phyloP scores from a whole-genome alignment of 2,888 invertebrate species.

The Rhabditoides inermis region DNA sequence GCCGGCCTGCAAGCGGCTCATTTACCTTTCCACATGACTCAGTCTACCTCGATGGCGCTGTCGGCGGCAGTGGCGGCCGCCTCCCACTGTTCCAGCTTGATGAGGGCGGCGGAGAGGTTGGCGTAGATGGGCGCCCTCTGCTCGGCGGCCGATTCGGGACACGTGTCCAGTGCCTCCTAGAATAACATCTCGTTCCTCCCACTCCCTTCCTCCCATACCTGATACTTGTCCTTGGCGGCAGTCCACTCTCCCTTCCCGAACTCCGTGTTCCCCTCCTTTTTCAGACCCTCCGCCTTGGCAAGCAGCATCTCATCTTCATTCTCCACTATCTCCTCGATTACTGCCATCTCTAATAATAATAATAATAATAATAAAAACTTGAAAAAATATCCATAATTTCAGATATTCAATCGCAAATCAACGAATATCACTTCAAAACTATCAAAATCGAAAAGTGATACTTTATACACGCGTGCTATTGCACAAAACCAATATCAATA shows the following conservation, averaged over 20 bases:
- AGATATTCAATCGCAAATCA: not conserved
- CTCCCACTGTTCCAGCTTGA: conserved; percentile 29
- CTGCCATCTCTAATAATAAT: conserved; percentile 14
- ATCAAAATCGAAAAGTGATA: conserved; percentile 3
- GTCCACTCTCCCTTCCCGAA: conserved; percentile 30
- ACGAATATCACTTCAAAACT: not conserved
- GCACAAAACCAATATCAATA: too few species aligned
- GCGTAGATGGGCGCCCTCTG: conserved; percentile 6
- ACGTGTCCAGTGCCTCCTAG: conserved; percentile 13
- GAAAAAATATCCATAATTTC: not conserved
- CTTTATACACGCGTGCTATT: not conserved
- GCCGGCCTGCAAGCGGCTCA: conserved; percentile 9
- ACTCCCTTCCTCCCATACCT: conserved; percentile 4
- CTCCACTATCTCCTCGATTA: conserved; percentile 23
- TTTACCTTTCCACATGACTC: not conserved
- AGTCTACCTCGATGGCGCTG: conserved; percentile 15
- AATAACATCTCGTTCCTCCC: conserved; percentile 5
- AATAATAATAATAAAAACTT: not conserved
- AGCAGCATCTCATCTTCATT: conserved; percentile 6
- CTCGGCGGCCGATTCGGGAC: conserved; percentile 4
- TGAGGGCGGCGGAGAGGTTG: conserved; percentile 31
- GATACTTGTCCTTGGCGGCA: conserved; percentile 20
- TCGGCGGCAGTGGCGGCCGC: conserved; percentile 21
- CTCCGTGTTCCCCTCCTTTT: conserved; percentile 27
- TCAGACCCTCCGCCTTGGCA: conserved; percentile 8